Evolutionary conservation across 1,140 invertebrate species (phyloP), one percentile per base, ranked within the genome.

Genomic region (Drosophila mayri): DNA sequence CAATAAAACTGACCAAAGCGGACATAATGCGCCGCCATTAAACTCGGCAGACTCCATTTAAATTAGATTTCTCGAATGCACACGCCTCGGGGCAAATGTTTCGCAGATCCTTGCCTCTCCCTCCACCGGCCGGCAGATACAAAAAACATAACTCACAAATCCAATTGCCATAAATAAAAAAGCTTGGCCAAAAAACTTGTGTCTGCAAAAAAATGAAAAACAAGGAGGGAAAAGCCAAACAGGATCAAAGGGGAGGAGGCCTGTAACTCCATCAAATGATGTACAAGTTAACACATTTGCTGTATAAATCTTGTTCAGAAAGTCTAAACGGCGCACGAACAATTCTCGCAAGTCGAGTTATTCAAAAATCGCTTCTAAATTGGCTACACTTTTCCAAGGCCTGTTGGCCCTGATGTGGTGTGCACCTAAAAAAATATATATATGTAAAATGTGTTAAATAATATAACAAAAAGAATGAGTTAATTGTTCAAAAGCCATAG

Each of bases 211-310:
- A 40, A 11, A 35, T 16, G 28, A 1, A 43, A 20, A 20, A 43
- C 20, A 30, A 32, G 16, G 16, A 4, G 4, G 28, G 3, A 11
- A 49, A 30, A 35, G 14, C 11, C 1, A 6, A 4, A 12, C 11
- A 25, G 44, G 47, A 66, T 35, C 43, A 18, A 43, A 32, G 16
- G 10, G 5, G 43, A 14, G 38, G 47, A 61, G 71, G 65, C 74
- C 70, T 71, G 83, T 91, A 91, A 91, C 88, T 91, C 78, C 84
- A 91, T 91, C 88, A 91, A 91, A 91, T 90, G 86, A 90, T 90
- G 88, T 91, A 91, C 88, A 91, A 91, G 87, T 91, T 91, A 91
- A 87, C 87, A 91, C 87, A 91, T 91, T 90, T 91, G 88, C 88
- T 72, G 62, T 58, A 91, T 91, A 91, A 91, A 91, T 91, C 88